phyloP scores from a whole-genome alignment of 2,888 invertebrate genomes.

The Andrena chrysosceles region DNA sequence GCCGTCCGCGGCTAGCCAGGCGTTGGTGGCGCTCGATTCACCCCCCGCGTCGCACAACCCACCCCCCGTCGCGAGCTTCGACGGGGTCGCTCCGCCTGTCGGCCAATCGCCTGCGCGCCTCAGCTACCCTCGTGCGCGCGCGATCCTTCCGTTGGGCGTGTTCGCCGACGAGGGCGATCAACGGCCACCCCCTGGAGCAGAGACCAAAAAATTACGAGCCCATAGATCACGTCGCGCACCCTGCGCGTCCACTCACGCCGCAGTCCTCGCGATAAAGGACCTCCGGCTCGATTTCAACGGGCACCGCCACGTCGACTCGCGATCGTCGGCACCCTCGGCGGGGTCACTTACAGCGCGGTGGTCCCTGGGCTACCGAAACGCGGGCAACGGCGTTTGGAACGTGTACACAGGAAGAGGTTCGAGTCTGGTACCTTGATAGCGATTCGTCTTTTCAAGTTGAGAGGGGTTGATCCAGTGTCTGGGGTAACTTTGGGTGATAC shows the following conservation, averaged over 20 bases:
- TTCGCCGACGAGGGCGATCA: slow-evolving; percentile 46
- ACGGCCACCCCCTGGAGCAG: slow-evolving; percentile 48
- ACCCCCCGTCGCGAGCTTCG: slow-evolving; percentile 30
- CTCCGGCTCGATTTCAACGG: slow-evolving; percentile 36
- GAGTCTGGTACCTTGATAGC: neutral
- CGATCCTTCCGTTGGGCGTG: slow-evolving; percentile 53
- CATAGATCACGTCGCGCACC: slow-evolving; percentile 75
- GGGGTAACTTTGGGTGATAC: no score
- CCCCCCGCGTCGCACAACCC: slow-evolving; percentile 25
- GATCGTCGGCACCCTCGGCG: neutral
- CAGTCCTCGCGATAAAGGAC: slow-evolving; percentile 52
- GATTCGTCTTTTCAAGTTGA: neutral
- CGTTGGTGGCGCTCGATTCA: slow-evolving; percentile 66
- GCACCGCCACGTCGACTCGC: neutral
- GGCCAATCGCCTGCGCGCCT: slow-evolving; percentile 60
- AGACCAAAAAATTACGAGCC: slow-evolving; percentile 76
- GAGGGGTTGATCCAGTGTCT: no score
- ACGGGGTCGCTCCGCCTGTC: slow-evolving; percentile 59
- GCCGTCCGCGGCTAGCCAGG: slow-evolving; percentile 21
- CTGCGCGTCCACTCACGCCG: slow-evolving; percentile 31
- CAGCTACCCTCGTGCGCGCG: slow-evolving; percentile 49
- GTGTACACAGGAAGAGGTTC: slow-evolving; percentile 7
- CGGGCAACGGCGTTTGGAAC: neutral
- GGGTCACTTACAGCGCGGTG: neutral
- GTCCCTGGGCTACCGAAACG: neutral